Base-by-base conservation (phyloP, 2,113 vertebrate genomes). In the Lasiurus borealis region DNA sequence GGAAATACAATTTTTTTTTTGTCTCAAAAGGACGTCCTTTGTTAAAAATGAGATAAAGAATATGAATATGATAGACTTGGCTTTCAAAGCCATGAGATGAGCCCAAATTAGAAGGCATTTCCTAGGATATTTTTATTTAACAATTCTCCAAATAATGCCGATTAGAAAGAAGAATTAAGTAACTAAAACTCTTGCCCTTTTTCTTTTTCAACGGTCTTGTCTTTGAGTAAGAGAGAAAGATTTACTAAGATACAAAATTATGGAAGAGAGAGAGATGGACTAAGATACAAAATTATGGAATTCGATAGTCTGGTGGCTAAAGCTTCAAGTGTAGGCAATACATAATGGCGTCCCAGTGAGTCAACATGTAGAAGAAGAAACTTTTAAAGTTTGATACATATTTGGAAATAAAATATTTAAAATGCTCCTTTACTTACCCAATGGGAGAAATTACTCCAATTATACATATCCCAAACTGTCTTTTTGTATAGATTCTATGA, bases 381-480 rank as follows among this genome's bases (percentile, higher is more conserved):
- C 46, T 62, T 27, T 29, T 19, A 12, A 40, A 64, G 40, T 13
- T 72, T 80, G 73, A 54, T 76, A 69, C 34, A 12, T 71, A 46
- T 90, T 93, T 64, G 29, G n/a, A 89, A 94, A 75, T 23, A 86
- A 93, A 76, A 69, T 52, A n/a, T n/a, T 84, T 88, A 21, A 73
- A 90, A 34, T 62, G 62, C 29, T 90, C 29, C 82, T 46, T 80
- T 90, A 76, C 19, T 11, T n/a, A 71, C 71, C 19, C 23, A 90
- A 29, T 34, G 64, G 59, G 50, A 64, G 71, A 85, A 85, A 57
- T 77, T 48, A 83, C 27, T 76, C 25, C 52, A 57, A 16, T 88
- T 80, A 50, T 85, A 2, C 25, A 16, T 46, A 54, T 66, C 57
- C 18, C 82, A 23, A 48, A 31, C 66, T 82, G 52, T 86, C 36